Base-by-base conservation (phyloP, 2,113 vertebrate species). In the Turnix velox region DNA sequence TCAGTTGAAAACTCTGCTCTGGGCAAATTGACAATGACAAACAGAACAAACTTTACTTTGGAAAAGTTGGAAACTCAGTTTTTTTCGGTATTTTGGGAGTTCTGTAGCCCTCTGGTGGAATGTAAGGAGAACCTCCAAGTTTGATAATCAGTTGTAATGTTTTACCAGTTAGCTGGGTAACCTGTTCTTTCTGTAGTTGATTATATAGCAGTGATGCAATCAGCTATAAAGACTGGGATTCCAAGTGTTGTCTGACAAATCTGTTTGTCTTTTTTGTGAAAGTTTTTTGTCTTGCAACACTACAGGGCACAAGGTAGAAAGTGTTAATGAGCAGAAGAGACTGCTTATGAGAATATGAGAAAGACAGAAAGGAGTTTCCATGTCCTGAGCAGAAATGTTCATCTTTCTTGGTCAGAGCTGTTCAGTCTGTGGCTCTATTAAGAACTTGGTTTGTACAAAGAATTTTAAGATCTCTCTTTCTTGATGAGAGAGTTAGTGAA, bases 31-130 rank as follows among this genome's bases (percentile, higher is more conserved):
- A 67, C 79, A 83, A 62, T 67, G 28, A 61, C 12, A 40, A 74
- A 35, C 15, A 42, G 42, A 68, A 49, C 12, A 30, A 8, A 82
- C 40, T 92, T 80, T 95, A 75, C 25, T 87, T 58, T 37, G 33
- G 55, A 87, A 91, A 90, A 37, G 28, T 76, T 88, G 59, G 39
- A 90, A 96, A 95, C 45, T 77, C 93, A 67, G 5, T 67, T 80
- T 91, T 80, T 91, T 71, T 89, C 22, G 78, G 40, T 63, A 79
- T 95, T 96, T 96, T 72, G 91, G 79, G 76, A 92, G 80, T 96
- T 96, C 84, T 93, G 75, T 96, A 96, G 89, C 86, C 93, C 84
- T 93, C 94, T 97, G 92, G 88, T 96, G 86, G 82, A 97, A 54
- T 85, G 20, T 82, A 69, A 93, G 66, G 74, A 96, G 46, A 93